Base-by-base conservation (phyloP, 1,140 invertebrate species). In the Saxidomus purpurata region DNA sequence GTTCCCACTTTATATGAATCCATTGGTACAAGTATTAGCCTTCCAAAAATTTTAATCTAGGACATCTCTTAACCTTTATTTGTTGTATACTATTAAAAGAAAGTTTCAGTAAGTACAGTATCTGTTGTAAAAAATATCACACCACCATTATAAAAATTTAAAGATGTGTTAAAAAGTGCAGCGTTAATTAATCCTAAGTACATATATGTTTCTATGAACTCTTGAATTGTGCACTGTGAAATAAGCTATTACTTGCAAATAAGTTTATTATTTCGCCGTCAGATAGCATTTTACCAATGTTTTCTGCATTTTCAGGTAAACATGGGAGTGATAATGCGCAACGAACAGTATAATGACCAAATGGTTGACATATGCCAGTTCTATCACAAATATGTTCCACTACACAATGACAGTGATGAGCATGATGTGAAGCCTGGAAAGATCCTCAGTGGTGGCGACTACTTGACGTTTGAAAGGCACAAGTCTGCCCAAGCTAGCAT, bases 291-390 rank as follows among this genome's bases (percentile, higher is more conserved):
- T n/a, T n/a, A n/a, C n/a, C n/a, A n/a, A n/a, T n/a, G 19, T 22
- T 19, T 22, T n/a, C 19, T 61, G 4, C 25, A 28, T 67, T 3
- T 43, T 17, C 25, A 85, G 83, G 55, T 85, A 15, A 85, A 85
- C 36, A 34, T 85, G 31, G 83, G 83, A 31, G 87, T 82, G n/a
- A 40, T 88, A 0, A 71, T 40, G 79, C 77, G 79, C 52, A 69
- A 36, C 69, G 77, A 88, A 43, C 77, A 81, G 43, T 82, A 82
- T 13, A 89, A 89, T 31, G 79, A 89, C n/a, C 31, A 89, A 2
- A 87, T 87, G 86, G 67, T 76, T 9, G 55, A 87, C n/a, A 87
- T 87, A 22, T 82, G 79, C 38, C 55, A 89, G 28, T 82, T 89
- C 17, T 31, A 59, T 0, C 63, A 89, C 43, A 82, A 71, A 22